Evolutionary conservation across 2,797 vertebrate species (phyloP).

Genomic region (Anolis apletophallus): DNA sequence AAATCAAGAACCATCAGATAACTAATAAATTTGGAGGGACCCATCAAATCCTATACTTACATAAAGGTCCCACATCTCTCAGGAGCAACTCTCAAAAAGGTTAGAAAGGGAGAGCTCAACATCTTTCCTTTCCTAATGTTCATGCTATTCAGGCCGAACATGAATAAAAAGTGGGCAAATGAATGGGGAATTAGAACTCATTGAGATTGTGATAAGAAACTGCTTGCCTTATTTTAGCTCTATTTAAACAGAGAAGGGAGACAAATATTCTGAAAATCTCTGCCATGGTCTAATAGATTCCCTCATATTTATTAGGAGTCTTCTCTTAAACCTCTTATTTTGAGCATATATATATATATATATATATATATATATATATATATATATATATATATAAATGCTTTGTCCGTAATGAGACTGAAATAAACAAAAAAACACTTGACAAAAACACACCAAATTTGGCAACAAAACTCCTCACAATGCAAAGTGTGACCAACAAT

Average conservation of each 20-base stretch:
- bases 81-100: background rate
- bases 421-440: too few species aligned
- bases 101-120: background rate
- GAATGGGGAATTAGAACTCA: background rate
- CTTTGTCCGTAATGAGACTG: too few species aligned
- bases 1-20: too few species aligned
- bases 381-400: too few species aligned
- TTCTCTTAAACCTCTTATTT: background rate
- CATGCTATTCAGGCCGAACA: background rate
- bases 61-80: too few species aligned
- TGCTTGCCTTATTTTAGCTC: background rate
- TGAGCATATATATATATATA: background rate
- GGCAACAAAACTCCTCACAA: too few species aligned
- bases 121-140: background rate
- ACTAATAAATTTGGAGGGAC: too few species aligned
- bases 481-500: too few species aligned
- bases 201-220: background rate
- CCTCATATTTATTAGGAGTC: background rate
- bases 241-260: background rate
- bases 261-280: background rate
- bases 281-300: too few species aligned
- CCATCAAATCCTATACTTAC: too few species aligned
- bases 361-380: too few species aligned
- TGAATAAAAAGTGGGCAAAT: slow-evolving; percentile 32
- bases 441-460: too few species aligned